These are phyloP conservation scores for Sthenelais limicola DNA, from an alignment of 2,888 invertebrate species.

Conservation along the genomic window DNA sequence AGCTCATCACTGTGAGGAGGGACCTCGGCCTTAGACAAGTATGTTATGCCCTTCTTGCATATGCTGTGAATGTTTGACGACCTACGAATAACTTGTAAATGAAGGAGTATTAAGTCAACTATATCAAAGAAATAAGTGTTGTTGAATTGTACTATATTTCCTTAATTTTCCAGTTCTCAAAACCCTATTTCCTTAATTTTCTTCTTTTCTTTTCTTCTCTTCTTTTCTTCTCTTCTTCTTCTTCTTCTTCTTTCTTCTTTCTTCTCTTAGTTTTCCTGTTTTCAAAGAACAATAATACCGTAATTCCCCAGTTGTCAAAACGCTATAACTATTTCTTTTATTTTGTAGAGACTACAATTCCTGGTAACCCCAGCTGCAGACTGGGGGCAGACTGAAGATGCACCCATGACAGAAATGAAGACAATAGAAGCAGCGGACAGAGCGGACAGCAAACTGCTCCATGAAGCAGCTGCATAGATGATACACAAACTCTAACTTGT, in stretches of 20 bases:
- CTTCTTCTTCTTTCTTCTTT: neutral
- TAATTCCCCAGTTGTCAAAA: too few species aligned
- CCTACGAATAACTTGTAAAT: too few species aligned
- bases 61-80: neutral
- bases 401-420: conserved; percentile 9
- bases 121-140: too few species aligned
- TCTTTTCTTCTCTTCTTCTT: neutral
- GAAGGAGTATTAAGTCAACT: too few species aligned
- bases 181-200: neutral
- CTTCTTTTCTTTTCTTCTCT: neutral
- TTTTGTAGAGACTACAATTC: conserved; percentile 16
- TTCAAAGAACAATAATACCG: too few species aligned
- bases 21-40: conserved; percentile 27
- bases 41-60: neutral
- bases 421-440: too few species aligned
- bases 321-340: neutral
- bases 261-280: too few species aligned
- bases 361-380: conserved; percentile 2
- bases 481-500: too few species aligned
- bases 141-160: too few species aligned
- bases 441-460: too few species aligned
- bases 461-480: too few species aligned
- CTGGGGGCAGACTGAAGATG: conserved; percentile 9
- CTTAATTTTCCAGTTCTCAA: too few species aligned
- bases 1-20: neutral